Evolutionary conservation across 2,888 invertebrate genomes (phyloP), one percentile per base, ranked within the genome.

Genomic region (Carabus problematicus): DNA sequence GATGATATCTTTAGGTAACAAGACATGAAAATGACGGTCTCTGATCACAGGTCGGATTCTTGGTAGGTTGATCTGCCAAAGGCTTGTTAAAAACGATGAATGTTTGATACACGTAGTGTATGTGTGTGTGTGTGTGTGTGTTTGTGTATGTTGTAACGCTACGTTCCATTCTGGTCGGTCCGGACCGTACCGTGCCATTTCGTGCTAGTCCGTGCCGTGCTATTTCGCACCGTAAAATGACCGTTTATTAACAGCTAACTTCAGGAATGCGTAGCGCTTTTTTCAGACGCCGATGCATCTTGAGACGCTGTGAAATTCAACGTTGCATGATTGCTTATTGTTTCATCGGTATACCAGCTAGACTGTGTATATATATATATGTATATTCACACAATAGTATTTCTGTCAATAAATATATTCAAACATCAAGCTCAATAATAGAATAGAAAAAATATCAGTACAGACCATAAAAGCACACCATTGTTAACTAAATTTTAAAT

Each of bases 221-320:
- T 58, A 60, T 67, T 67, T 67, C 67, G 54, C 60, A 67, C 67
- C 67, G 67, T 67, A 67, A 67, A 67, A 67, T 67, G 54, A 67
- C 49, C 67, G 67, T 67, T 59, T 67, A 67, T 67, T 67, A 67
- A 67, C 67, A 67, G 54, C 60, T 67, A 60, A 67, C 52, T 67
- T 60, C 45, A 45, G 60, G 67, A 67, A 67, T 67, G 67, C 67
- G 67, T 67, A 47, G 60, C 67, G 67, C 67, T 67, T 67, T 67
- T 67, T 67, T 67, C 59, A 52, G 39, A 56, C 56, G 16, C 56
- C 56, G 47, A 56, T 29, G 40, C 56, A 56, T n/a, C 39, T 14
- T 18, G 4, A 49, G 14, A 45, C n/a, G 9, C 52, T 52, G 52
- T 52, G 18, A 52, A 52, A 52, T 52, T 14, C 52, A n/a, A 16